Base-by-base conservation (phyloP, 2,888 invertebrate species). In the Aelia acuminata region DNA sequence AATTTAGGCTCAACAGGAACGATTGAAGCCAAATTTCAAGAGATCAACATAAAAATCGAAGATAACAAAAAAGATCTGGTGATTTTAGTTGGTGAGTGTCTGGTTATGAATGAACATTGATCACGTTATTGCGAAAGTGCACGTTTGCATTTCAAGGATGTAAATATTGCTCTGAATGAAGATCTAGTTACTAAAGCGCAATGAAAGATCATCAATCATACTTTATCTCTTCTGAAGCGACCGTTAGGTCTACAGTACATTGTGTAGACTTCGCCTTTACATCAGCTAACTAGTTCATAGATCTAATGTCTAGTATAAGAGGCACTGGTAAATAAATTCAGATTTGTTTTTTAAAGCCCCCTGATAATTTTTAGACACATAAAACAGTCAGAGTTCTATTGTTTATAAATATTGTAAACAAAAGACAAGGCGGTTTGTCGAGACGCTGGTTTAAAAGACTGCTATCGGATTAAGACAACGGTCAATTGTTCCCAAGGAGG, bases 151-250 rank as follows among this genome's bases (percentile, higher is more conserved):
- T 50, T 22, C 13, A 50, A 50, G 50, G 50, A 50, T 50, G 2
- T 50, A 20, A 50, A 50, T 2, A 11, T 15, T 48, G 13, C 10
- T 50, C 48, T 50, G 50, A 50, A 50, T 50, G 22, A 50, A 50
- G 22, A 18, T 13, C 53, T 53, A 53, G n/a, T 8, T n/a, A 53
- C n/a, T 53, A n/a, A n/a, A 53, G 53, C 53, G n/a, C 53, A 53
- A 26, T 57, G 57, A 57, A n/a, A 57, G 57, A 57, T 18, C 57
- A 57, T 57, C 57, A n/a, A 57, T 35, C 87, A 57, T 26, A 57
- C 26, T 3, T 57, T 57, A 26, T 57, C 26, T 57, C 57, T 13
- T 57, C 13, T 57, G 2, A 26, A 57, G 26, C 26, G 26, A 57
- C 57, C 57, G 57, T 26, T 57, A 57, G 26, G 1, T 5, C 7